Evolutionary conservation across 2,888 invertebrate species (phyloP), one percentile per base, ranked within the genome.

Genomic region (Antitype chi): DNA sequence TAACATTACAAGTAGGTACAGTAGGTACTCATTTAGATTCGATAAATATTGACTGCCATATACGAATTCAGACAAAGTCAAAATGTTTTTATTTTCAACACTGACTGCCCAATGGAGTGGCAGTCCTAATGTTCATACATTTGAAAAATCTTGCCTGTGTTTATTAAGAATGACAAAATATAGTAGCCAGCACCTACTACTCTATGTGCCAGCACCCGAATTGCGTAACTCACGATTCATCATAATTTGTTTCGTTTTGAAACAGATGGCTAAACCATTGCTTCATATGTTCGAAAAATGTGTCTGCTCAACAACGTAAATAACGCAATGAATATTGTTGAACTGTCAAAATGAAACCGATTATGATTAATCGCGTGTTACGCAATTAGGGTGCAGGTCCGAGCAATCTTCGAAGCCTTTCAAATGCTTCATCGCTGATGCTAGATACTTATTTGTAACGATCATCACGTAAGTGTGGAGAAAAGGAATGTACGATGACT

Each of bases 401-500:
- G 15, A 67, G 2, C 66, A 23, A 17, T 11, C 15, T 17, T 32
- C 1, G 1, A 52, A 0, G 17, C 67, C 32, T 52, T 28, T 64
- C 0, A 20, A 67, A 66, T 28, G 15, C 49, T 23, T 53, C 7
- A n/a, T 38, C 13, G 32, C 20, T 38, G 38, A 13, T n/a, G 53
- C 1, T 53, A n/a, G n/a, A n/a, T n/a, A 32, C 32, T 4, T 32
- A 32, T 55, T 68, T n/a, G n/a, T 32, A 38, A 55, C 17, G 11
- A 32, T 32, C 11, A 8, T 23, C 15, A 20, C 17, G n/a, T 73
- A 55, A 11, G 9, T 17, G 7, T 53, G 15, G 43, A 60, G 49
- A 57, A 80, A 55, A 53, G 47, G 62, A 80, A 53, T 68, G 17
- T 43, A 53, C 23, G 63, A 25, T 59, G 55, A 32, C 67, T 74